Conservation (phyloP, 2,888 invertebrate genomes). For the Belgica antarctica region DNA sequence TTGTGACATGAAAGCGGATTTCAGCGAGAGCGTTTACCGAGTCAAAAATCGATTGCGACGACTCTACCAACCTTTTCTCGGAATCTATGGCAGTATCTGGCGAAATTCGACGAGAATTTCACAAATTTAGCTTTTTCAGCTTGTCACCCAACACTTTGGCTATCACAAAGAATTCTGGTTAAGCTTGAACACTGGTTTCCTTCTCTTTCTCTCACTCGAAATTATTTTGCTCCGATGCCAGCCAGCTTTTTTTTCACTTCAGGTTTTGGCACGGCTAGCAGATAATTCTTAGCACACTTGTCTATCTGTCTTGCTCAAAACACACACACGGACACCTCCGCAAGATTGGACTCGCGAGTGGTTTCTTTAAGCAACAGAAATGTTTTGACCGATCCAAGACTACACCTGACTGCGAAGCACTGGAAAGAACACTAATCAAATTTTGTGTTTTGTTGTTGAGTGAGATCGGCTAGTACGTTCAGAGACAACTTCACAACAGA, state of each 20-base stretch:
- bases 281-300: not conserved
- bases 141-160: no score
- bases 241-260: not conserved
- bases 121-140: not conserved
- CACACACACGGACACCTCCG: not conserved
- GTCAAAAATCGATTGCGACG: slow-evolving; percentile 18
- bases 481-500: not conserved
- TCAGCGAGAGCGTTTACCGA: slow-evolving; percentile 5
- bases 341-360: not conserved
- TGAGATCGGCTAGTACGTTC: not conserved
- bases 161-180: no score
- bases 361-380: slow-evolving; percentile 37
- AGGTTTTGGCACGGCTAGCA: no score
- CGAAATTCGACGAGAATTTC: not conserved
- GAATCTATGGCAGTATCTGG: not conserved
- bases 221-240: slow-evolving; percentile 14
- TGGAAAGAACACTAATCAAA: not conserved
- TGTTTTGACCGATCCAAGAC: slow-evolving; percentile 11
- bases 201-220: not conserved
- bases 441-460: slow-evolving; percentile 26
- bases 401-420: slow-evolving; percentile 6
- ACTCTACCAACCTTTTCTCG: slow-evolving; percentile 15
- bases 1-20: slow-evolving; percentile 33
- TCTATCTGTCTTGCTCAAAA: not conserved
- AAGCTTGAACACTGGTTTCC: no score